Base-by-base conservation (phyloP, 2,888 invertebrate genomes). In the Phyllotreta striolata region DNA sequence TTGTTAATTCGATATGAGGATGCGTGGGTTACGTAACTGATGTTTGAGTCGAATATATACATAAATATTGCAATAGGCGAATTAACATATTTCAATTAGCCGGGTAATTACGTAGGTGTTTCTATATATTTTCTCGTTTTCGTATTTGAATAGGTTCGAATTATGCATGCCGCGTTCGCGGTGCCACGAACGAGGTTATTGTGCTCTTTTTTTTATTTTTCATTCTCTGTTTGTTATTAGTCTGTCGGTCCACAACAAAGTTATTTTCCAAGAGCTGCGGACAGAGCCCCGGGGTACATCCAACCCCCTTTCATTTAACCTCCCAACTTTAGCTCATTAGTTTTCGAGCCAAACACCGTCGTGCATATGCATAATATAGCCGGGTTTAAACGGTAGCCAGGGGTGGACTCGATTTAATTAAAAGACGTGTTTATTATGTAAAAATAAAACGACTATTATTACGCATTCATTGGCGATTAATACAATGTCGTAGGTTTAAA, bases 281-380 rank as follows among this genome's bases (percentile, higher is more conserved):
- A 66, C 62, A 67, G 57, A 12, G 69, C 72, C 68, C 34, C 59
- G 44, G 58, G 72, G 66, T 52, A 54, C 47, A 69, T 63, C 70
- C 67, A 70, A 68, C 70, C 72, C 70, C 66, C 60, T 56, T 71
- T 55, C 68, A 66, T 67, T 71, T 72, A 71, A 71, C 72, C 72
- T 72, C 67, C 67, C 70, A 70, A 72, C 72, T 70, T 71, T 66
- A 66, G 58, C 69, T 72, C 71, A 72, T 72, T 72, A 72, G 70
- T 70, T 71, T 70, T 61, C 49, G 67, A 67, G 66, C 64, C 71
- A 62, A 67, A 66, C 66, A 69, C 64, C 58, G 61, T 69, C 68
- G 55, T 65, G 60, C 46, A 69, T 49, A 49, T 69, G 68, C 67
- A 72, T 70, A 70, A 69, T 70, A 63, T 64, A 55, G 54, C 64